Base-by-base conservation (phyloP, 1,140 invertebrate genomes). In the Aphis gossypii region DNA sequence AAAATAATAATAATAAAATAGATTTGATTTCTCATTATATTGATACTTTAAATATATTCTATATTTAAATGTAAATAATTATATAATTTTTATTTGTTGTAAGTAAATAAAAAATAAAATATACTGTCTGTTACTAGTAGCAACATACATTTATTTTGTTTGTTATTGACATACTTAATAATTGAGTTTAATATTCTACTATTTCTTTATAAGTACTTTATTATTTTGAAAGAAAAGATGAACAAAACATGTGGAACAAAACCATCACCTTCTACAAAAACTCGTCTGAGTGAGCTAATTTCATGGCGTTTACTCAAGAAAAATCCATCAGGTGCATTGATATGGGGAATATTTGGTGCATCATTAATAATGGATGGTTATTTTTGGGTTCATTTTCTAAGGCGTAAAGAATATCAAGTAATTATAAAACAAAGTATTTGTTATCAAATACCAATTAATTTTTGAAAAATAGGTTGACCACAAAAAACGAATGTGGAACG, bases 401-500 rank as follows among this genome's bases (percentile, higher is more conserved):
- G 11, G 11, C 89, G 23, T 68, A 90, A 90, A 82, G 60, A 82
- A 54, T 92, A 92, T 48, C 60, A 92, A 54, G 90, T 82, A 92
- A 89, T 11, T 38, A 46, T 82, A 30, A 82, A 68, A 82, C 11
- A 82, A 35, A 14, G 14, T 18, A 7, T 76, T 76, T n/a, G 30
- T n/a, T 6, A 7, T n/a, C 60, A 76, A n/a, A 76, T 2, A 38
- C 35, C 35, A 82, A 76, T 25, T 5, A 48, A 46, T 4, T 48
- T 92, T 48, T 46, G 4, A 46, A 46, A 82, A 48, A 92, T 82
- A 82, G 90, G 20, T 92, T 35, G 44, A 92, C 2, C 60, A 92
- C 68, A 92, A 92, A 35, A 92, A 48, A 48, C 44, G 60, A 5
- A 92, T 90, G 56, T 90, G 90, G 60, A 92, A 92, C 18, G 60